Base-by-base conservation (phyloP, 2,113 vertebrate genomes). In the Chamaetylas fuelleborni region DNA sequence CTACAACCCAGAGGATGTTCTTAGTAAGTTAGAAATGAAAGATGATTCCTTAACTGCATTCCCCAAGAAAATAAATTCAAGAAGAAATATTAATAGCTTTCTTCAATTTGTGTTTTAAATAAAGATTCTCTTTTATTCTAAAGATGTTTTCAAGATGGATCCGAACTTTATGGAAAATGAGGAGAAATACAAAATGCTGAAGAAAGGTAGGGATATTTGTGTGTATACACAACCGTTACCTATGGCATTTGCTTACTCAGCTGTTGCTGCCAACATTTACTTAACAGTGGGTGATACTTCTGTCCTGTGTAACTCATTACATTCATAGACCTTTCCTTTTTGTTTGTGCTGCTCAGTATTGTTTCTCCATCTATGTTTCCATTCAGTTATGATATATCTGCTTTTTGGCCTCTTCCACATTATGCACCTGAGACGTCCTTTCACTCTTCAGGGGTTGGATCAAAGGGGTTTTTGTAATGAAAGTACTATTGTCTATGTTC, bases 121-220 rank as follows among this genome's bases (percentile, higher is more conserved):
- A 54, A 94, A 74, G 18, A 58, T 60, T 95, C 38, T 90, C 23
- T 76, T 88, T 93, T 96, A 18, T 91, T 81, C 47, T 97, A 81
- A 94, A 99, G 99, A 99, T 98, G 99, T 99, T 65, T 99, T 99
- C 97, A 99, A 99, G 98, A 93, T 99, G 99, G 99, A 99, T 97
- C 98, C 99, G 0, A 98, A 99, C 96, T 99, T 99, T 86, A 97
- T 98, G 97, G 99, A 99, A 87, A 99, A 99, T 28, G 99, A 99
- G 95, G 99, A 99, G 95, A 99, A 99, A 91, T 99, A 99, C 96
- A 99, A 99, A 96, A 96, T 95, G 16, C 98, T 99, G 92, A 99
- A 99, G 97, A 99, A 98, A 97, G 99, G 99, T 99, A 92, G 8
- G 82, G 16, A 5, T 1, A 10, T 61, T 18, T 53, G 5, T 92